Evolutionary conservation across 2,888 invertebrate genomes (phyloP).

Genomic region (Cosmorhoe ocellata): DNA sequence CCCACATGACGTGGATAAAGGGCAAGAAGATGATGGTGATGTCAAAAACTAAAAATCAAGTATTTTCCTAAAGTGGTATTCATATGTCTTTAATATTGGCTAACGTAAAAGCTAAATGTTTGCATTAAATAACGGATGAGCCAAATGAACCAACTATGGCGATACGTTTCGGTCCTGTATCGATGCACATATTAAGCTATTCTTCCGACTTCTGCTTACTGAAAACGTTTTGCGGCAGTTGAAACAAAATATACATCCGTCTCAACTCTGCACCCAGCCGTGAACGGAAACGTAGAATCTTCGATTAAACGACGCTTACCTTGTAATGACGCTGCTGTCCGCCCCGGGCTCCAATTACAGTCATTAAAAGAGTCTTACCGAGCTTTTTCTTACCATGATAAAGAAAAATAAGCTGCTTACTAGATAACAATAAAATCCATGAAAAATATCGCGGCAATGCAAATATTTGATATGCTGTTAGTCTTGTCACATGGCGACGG

Average conservation of each 20-base stretch:
- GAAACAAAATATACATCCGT: constrained; percentile 23
- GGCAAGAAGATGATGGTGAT: no score
- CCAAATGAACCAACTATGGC: constrained; percentile 6
- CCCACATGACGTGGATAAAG: no score
- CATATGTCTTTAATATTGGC: no score
- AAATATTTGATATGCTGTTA: no score
- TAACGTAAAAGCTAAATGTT: constrained; percentile 2
- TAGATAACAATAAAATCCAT: no score
- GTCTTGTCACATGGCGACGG: no score
- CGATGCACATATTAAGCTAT: neutral
- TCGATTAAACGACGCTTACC: constrained; percentile 11
- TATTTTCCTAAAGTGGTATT: no score
- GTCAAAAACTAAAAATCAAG: no score
- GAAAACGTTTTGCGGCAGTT: constrained; percentile 15
- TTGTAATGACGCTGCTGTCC: constrained; percentile 1
- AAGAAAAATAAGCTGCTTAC: no score
- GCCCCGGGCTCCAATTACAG: neutral
- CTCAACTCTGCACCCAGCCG: constrained; percentile 4
- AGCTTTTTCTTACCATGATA: no score
- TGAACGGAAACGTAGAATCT: constrained; percentile 6
- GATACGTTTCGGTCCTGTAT: neutral
- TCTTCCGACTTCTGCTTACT: neutral
- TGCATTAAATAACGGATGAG: constrained; percentile 1
- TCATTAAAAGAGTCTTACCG: no score
- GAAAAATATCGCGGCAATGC: no score